These are phyloP conservation scores for Subanguina moxae DNA, from an alignment of 1,140 invertebrate genomes.

Conservation along the genomic window DNA sequence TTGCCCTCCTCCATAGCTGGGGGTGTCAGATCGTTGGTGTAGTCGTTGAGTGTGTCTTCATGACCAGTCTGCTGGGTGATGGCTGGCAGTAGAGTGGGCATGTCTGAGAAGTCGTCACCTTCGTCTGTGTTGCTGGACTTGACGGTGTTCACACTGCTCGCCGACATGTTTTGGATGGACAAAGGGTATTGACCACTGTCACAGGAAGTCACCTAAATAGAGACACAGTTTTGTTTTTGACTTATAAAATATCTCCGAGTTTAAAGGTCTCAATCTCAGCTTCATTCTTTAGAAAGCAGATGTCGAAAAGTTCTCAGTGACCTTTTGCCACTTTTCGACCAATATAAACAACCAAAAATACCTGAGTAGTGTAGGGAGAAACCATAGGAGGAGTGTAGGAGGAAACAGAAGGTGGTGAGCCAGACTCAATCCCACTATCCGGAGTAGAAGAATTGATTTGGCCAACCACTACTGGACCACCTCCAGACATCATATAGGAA, in stretches of 20 bases:
- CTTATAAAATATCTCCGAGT: too few relatives aligned
- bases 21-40: slow-evolving; percentile 5
- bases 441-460: slow-evolving; percentile 42
- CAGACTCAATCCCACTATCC: slow-evolving; percentile 47
- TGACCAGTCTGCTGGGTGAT: slow-evolving; percentile 13
- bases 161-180: neutral
- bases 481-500: neutral
- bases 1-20: neutral
- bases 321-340: neutral
- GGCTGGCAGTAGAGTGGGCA: slow-evolving; percentile 42
- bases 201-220: neutral
- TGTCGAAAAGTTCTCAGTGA: neutral
- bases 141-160: neutral
- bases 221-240: too few relatives aligned
- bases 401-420: slow-evolving; percentile 41
- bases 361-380: slow-evolving; percentile 42
- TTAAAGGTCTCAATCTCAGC: too few relatives aligned
- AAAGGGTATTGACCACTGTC: neutral
- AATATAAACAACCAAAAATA: slow-evolving; percentile 3
- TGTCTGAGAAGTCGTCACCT: slow-evolving; percentile 42
- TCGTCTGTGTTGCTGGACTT: slow-evolving; percentile 27
- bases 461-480: neutral
- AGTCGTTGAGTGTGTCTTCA: slow-evolving; percentile 1
- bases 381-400: slow-evolving; percentile 36
- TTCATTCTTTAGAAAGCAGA: too few relatives aligned